Base-by-base conservation (phyloP, 2,113 vertebrate genomes). In the Spermophilus dauricus region DNA sequence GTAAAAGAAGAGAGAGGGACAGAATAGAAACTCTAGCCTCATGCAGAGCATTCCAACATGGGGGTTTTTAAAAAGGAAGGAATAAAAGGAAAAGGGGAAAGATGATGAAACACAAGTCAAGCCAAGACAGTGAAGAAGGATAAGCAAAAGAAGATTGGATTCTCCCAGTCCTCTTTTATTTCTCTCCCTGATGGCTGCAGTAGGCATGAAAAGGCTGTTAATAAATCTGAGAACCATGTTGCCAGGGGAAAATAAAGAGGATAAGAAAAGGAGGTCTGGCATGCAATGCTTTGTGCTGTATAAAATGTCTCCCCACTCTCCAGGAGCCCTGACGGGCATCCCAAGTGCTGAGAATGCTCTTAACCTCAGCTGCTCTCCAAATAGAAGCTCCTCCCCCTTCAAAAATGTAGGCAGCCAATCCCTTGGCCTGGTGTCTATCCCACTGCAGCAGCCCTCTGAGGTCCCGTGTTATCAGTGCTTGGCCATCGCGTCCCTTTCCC, bases 1-100 rank as follows among this genome's bases (percentile, higher is more conserved):
- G 69, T 73, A 81, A 97, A 98, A 97, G 72, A 96, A 58, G 80
- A 89, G 26, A 65, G 78, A 90, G 22, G 16, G 24, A 51, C 85
- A 91, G 16, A 72, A 94, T 70, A 87, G 32, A 95, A 84, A 97
- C 70, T 77, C 63, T 32, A 87, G 65, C 76, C 72, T 32, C 0
- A 91, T 86, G 51, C 1, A 95, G 65, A 93, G 94, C 70, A 91
- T 69, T 61, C 22, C 69, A 56, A 84, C 53, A 93, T 7, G 77
- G 42, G 20, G 4, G 69, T 13, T 51, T 73, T 90, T 3, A 51
- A 26, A 11, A 2, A 51, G 3, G 4, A 8, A 51, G 4, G 45
- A 34, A 75, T 63, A 83, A 76, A 14, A n/a, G 48, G 14, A 17
- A 61, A 28, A 67, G 69, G 32, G 12, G 18, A 39, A 34, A n/a